phyloP scores from a whole-genome alignment of 2,113 vertebrate genomes.

The Progne subis region DNA sequence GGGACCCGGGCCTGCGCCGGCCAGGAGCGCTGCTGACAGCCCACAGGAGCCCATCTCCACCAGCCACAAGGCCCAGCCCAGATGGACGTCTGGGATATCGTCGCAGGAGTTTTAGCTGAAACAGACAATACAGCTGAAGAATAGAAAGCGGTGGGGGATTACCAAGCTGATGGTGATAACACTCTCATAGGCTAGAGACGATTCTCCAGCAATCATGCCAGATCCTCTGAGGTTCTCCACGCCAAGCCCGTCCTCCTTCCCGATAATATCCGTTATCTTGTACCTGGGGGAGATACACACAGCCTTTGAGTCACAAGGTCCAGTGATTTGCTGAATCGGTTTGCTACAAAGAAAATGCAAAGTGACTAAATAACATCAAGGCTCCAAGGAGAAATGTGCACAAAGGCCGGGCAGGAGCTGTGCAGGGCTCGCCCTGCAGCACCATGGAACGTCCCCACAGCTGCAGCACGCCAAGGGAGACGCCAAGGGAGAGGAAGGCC shows the following conservation, averaged over 20 bases:
- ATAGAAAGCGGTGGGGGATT: constrained; percentile 48
- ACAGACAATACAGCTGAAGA: constrained; percentile 21
- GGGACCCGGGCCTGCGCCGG: neutral
- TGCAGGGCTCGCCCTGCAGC: neutral
- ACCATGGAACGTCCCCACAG: fast-evolving
- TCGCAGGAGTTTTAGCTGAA: constrained; percentile 25
- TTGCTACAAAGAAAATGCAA: neutral
- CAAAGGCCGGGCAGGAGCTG: neutral
- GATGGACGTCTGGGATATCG: neutral
- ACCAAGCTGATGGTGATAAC: constrained; percentile 99
- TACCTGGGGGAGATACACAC: constrained; percentile 80
- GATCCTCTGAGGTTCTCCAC: constrained; percentile 94
- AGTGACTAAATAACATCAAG: constrained; percentile 40
- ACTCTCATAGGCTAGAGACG: constrained; percentile 93
- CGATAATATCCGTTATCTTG: constrained; percentile 99
- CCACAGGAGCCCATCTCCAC: neutral
- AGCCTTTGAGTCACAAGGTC: constrained; percentile 47
- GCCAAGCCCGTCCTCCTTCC: constrained; percentile 96
- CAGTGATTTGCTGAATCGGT: constrained; percentile 38
- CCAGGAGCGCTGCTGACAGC: neutral
- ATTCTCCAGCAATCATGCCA: constrained; percentile 98
- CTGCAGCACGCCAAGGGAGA: neutral
- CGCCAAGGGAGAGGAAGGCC: neutral
- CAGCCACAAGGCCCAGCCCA: neutral
- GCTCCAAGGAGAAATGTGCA: neutral